These are phyloP conservation scores for Diadema setosum DNA, from an alignment of 35 echinoderm and acorn worm genomes.

Conservation along the genomic window DNA sequence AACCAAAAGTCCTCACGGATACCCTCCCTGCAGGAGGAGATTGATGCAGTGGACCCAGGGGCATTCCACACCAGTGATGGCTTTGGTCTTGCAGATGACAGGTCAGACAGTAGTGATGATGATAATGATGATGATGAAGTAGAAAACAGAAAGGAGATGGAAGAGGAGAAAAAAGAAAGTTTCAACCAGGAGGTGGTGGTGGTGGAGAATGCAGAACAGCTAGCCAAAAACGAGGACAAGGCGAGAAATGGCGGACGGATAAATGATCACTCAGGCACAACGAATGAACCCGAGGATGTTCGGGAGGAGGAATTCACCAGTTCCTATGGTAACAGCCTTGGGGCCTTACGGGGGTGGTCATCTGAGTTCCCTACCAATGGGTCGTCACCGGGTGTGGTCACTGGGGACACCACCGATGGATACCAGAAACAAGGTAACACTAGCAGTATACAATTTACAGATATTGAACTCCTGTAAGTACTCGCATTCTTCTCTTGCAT, in stretches of 20 bases:
- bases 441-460: no score
- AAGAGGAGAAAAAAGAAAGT: neutral
- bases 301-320: conserved; percentile 6
- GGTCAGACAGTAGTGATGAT: neutral
- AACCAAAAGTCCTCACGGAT: neutral
- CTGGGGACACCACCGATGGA: neutral
- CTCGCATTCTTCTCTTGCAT: no score
- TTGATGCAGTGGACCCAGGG: conserved; percentile 20
- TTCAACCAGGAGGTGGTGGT: neutral
- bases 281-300: no score
- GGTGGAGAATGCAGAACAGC: neutral
- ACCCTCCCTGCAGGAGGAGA: conserved; percentile 13
- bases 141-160: neutral
- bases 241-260: neutral
- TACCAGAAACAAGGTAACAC: neutral
- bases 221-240: neutral
- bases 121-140: neutral
- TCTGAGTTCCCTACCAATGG: conserved; percentile 48
- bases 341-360: conserved; percentile 72
- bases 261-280: no score
- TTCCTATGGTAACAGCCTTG: conserved; percentile 81
- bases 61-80: neutral
- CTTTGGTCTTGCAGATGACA: no score
- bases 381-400: neutral
- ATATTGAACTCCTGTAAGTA: no score